phyloP scores from a whole-genome alignment of 2,797 vertebrate species.

The Gadopsis bispinosus region DNA sequence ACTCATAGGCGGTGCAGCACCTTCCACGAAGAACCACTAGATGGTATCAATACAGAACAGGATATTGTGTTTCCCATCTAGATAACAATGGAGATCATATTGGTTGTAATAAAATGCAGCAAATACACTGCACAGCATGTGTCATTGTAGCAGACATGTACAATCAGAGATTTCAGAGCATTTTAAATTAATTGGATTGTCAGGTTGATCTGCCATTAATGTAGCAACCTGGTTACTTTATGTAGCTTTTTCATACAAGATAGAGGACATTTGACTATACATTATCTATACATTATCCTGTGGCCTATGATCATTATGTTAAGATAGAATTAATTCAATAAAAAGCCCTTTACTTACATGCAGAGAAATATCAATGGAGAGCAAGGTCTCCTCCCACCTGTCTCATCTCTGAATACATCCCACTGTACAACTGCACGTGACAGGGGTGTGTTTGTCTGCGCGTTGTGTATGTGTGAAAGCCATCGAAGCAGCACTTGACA shows the following conservation, averaged over 20 bases:
- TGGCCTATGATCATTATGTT: slow-evolving; percentile 8
- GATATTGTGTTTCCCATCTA: slow-evolving; percentile 71
- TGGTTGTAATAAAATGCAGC: slow-evolving; percentile 40
- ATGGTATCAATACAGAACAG: slow-evolving; percentile 73
- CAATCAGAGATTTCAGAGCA: slow-evolving; percentile 6
- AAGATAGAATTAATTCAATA: slow-evolving; percentile 9
- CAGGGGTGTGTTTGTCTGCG: slow-evolving; percentile 46
- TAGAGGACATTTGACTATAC: not conserved
- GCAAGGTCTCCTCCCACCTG: slow-evolving; percentile 50
- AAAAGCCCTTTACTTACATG: slow-evolving; percentile 36
- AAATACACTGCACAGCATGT: slow-evolving; percentile 19
- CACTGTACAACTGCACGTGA: slow-evolving; percentile 62
- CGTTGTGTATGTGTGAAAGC: slow-evolving; percentile 24
- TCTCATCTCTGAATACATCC: slow-evolving; percentile 57
- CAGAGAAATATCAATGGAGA: slow-evolving; percentile 58
- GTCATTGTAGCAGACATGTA: not conserved
- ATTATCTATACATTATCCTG: not conserved
- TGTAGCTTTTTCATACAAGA: not conserved
- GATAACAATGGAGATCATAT: slow-evolving; percentile 46
- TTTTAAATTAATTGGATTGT: slow-evolving; percentile 9
- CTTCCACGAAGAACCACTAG: slow-evolving; percentile 65
- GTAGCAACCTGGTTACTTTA: not conserved
- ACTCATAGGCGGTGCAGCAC: slow-evolving; percentile 76
- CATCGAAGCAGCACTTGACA: slow-evolving; percentile 59
- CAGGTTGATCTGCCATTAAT: slow-evolving; percentile 8